A percentile compares a stretch with the other conserved stretches of the same genome.
phyloP scores from a whole-genome alignment of 2,888 invertebrate species.

The Xanthorhoe designata region DNA sequence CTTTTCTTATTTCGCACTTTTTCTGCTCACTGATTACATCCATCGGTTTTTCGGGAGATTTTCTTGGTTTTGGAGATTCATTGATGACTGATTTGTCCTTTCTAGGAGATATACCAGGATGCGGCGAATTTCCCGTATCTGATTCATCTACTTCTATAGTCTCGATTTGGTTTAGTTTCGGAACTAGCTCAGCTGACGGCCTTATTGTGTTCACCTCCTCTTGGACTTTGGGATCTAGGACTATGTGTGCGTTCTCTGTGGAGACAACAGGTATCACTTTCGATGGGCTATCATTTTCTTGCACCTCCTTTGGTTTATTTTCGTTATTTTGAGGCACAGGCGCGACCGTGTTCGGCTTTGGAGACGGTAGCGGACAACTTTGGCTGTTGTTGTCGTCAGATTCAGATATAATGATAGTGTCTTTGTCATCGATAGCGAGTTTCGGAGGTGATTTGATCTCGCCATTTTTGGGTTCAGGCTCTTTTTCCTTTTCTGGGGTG shows the following conservation, averaged over 20 bases:
- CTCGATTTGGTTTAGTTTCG: constrained; percentile 72
- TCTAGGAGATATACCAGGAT: constrained; percentile 62
- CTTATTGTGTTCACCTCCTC: constrained; percentile 61
- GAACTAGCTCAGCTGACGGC: constrained; percentile 66
- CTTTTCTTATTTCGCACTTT: constrained; percentile 73
- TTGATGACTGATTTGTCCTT: constrained; percentile 71
- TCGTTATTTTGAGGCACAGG: constrained; percentile 64
- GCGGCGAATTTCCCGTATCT: constrained; percentile 65
- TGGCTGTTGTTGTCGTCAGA: constrained; percentile 82
- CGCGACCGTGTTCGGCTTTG: constrained; percentile 64
- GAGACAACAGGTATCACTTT: constrained; percentile 78
- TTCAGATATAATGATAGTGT: constrained; percentile 79
- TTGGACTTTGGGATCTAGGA: constrained; percentile 72
- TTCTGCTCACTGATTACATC: constrained; percentile 62
- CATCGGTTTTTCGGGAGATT: constrained; percentile 63
- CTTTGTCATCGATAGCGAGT: constrained; percentile 71
- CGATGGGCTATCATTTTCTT: constrained; percentile 72
- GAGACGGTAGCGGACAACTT: constrained; percentile 80
- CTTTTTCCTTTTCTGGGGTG: constrained; percentile 56
- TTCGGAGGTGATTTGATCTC: constrained; percentile 67
- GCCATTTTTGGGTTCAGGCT: constrained; percentile 61
- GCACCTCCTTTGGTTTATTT: constrained; percentile 69
- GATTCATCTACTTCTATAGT: constrained; percentile 78
- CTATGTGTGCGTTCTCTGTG: constrained; percentile 76
- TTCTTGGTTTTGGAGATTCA: constrained; percentile 67